Base-by-base conservation (phyloP, 1,140 invertebrate species). In the Drosophila mojavensis region DNA sequence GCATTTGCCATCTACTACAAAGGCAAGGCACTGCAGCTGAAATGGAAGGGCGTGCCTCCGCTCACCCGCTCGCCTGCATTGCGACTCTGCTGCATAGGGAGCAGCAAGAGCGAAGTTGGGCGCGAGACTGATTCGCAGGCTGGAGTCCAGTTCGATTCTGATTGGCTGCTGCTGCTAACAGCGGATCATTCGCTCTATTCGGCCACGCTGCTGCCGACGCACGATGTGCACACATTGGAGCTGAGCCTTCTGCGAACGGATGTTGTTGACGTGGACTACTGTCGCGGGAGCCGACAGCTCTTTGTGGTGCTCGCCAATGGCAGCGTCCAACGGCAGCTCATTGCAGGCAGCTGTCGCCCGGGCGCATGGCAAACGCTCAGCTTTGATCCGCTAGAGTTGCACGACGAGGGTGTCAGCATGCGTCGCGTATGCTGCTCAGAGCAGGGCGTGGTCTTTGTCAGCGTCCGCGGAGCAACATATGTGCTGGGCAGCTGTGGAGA, bases 401-500 rank as follows among this genome's bases (percentile, higher is more conserved):
- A 61, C 28, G 91, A 81, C n/a, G 91, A 89, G 5, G 86, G 91
- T 4, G 81, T 92, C 24, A 39, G 62, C 7, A 89, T 90, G 47
- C 71, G 68, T 9, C 82, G 84, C 0, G 78, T 92, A 9, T 90
- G 85, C 33, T 90, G 88, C 55, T 90, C 91, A 3, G 62, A 78
- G 3, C 62, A 85, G 55, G 91, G 81, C 15, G 80, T 84, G 1
- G 73, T 92, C 41, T 91, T 92, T 48, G 81, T 92, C 2, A 83
- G 79, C 4, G 47, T 59, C 11, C 62, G 55, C 0, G 78, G 79
- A 1, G 82, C 89, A 28, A 79, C 90, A 2, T 91, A 92, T 60
- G 88, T 79, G 7, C 70, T 91, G 65, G 91, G 91, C 36, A 85
- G 69, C 30, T 92, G 82, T 47, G 91, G 90, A 3, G 85, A 90